These are phyloP conservation scores for Ylistrum balloti DNA, from an alignment of 1,140 invertebrate genomes.

Conservation along the genomic window DNA sequence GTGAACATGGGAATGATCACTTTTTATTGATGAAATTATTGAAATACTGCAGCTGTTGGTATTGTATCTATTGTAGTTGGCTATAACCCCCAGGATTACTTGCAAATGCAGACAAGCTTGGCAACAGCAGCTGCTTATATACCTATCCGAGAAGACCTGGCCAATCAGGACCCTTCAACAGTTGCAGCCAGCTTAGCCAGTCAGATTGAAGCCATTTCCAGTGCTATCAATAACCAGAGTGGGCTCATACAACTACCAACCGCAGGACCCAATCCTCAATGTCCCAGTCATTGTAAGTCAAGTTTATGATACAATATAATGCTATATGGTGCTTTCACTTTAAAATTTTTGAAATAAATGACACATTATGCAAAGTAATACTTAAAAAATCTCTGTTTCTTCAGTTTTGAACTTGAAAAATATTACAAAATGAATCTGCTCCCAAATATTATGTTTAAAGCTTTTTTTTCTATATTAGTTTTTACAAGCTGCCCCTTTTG, in stretches of 20 bases:
- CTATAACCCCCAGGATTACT: not conserved
- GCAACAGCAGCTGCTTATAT: constrained; percentile 7
- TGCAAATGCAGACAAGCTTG: not conserved
- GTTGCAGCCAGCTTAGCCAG: not conserved
- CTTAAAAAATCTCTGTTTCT: too few relatives aligned
- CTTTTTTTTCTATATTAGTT: too few relatives aligned
- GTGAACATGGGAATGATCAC: too few relatives aligned
- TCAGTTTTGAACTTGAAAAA: too few relatives aligned
- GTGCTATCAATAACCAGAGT: not conserved
- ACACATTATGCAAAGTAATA: too few relatives aligned
- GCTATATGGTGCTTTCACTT: too few relatives aligned
- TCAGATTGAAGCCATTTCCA: constrained; percentile 4
- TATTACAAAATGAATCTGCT: too few relatives aligned
- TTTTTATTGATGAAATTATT: too few relatives aligned
- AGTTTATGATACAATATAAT: too few relatives aligned
- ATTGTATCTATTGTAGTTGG: not conserved
- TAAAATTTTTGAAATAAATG: not conserved
- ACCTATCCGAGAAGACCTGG: not conserved
- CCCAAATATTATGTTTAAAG: too few relatives aligned
- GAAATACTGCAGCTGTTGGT: too few relatives aligned
- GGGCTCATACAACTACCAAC: not conserved
- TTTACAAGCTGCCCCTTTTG: too few relatives aligned
- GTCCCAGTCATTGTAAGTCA: not conserved
- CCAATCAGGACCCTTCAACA: not conserved
- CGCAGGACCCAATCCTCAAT: not conserved